Percentiles rank a stretch among this genome's conserved stretches.
Evolutionary conservation across 2,113 vertebrate genomes (phyloP).

Genomic region (Tringa solitaria): DNA sequence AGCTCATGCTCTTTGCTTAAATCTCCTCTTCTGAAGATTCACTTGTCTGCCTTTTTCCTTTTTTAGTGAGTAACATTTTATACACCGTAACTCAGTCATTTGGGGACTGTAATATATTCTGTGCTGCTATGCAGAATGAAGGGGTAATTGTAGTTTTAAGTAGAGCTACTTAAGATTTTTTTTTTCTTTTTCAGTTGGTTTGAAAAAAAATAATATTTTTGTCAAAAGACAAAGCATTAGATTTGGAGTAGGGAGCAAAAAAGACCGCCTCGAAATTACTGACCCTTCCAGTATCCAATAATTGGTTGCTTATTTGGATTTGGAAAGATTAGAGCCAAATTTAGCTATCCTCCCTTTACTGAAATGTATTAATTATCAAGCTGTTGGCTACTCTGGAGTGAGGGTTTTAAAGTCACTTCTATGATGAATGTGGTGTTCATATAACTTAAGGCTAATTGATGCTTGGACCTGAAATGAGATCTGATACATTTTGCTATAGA

Average conservation of each 20-base stretch:
- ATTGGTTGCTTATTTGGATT: neutral
- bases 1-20: constrained; percentile 24
- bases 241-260: neutral
- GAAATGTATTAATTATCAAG: neutral
- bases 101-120: neutral
- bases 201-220: neutral
- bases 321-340: neutral
- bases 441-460: neutral
- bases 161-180: neutral
- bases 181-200: neutral
- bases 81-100: neutral
- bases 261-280: neutral
- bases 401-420: neutral
- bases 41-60: neutral
- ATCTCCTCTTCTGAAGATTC: constrained; percentile 25
- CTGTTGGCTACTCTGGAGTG: neutral
- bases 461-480: neutral
- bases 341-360: neutral
- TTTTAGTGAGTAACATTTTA: neutral
- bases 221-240: neutral
- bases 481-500: neutral
- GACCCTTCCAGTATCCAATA: neutral
- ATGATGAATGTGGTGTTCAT: neutral
- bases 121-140: neutral
- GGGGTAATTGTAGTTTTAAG: neutral